These are phyloP conservation scores for Cyanoderma ruficeps DNA, from an alignment of 2,113 vertebrate genomes.

Conservation along the genomic window DNA sequence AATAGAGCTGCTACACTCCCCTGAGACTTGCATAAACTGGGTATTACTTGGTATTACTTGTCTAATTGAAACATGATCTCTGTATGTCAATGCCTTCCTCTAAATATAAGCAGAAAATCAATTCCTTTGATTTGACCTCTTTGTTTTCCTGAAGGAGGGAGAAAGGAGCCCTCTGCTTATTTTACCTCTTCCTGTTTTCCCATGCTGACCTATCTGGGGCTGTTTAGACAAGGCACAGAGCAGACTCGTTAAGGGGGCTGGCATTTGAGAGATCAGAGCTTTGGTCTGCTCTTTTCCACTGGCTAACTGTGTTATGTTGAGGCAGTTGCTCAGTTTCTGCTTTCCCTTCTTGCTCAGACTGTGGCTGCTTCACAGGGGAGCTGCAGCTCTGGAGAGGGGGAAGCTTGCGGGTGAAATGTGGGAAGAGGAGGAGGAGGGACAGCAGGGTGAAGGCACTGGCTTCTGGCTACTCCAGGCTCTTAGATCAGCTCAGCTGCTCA, in stretches of 20 bases:
- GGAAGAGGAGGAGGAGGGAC: neutral
- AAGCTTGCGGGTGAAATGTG: rapidly evolving
- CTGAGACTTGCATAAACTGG: neutral
- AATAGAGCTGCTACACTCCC: neutral
- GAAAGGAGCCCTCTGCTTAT: neutral
- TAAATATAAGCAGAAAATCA: neutral
- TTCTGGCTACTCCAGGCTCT: neutral
- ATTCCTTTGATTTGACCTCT: neutral
- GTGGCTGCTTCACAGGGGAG: neutral
- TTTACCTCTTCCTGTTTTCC: conserved; percentile 24
- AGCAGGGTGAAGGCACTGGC: neutral
- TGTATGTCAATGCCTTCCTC: neutral
- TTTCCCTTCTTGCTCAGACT: neutral
- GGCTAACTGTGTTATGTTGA: neutral
- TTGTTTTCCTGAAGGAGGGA: neutral
- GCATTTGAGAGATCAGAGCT: neutral
- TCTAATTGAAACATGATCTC: neutral
- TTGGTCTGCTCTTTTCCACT: neutral
- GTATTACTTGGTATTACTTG: neutral
- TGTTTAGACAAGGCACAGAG: neutral
- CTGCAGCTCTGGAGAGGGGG: neutral
- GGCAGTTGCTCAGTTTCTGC: neutral
- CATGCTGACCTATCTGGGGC: neutral
- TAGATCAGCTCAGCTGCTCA: neutral
- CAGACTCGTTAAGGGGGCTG: neutral